A percentile compares a stretch with the other conserved stretches of the same genome.
Evolutionary conservation across 2,113 vertebrate genomes (phyloP).

Genomic region (Cathartes aura): DNA sequence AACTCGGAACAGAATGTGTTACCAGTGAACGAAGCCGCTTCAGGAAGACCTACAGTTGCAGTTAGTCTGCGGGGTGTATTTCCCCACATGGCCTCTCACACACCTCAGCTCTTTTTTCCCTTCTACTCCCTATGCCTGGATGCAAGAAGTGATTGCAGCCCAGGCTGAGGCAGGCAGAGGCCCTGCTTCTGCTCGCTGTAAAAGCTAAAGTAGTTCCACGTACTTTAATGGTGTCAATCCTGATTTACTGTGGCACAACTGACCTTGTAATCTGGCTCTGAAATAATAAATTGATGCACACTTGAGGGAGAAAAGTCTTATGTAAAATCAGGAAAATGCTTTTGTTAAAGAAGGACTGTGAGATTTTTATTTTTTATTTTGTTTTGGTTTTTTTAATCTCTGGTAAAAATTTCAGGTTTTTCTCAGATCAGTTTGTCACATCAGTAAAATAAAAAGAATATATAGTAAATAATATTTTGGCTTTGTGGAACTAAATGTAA

Average conservation of each 20-base stretch:
- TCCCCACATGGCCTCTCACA: not conserved
- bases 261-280: not conserved
- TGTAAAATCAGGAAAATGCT: not conserved
- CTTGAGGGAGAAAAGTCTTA: not conserved
- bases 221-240: not conserved
- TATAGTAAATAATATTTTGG: not conserved
- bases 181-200: not conserved
- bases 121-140: no score
- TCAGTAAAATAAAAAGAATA: not conserved
- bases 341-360: not conserved
- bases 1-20: not conserved
- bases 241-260: slow-evolving; percentile 12
- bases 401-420: not conserved
- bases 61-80: not conserved
- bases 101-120: not conserved
- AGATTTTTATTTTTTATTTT: not conserved
- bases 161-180: not conserved
- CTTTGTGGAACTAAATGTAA: not conserved
- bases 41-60: not conserved
- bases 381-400: not conserved
- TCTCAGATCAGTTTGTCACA: not conserved
- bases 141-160: not conserved
- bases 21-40: fast-evolving
- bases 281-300: slow-evolving; percentile 4
- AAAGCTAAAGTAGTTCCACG: not conserved